phyloP scores from a whole-genome alignment of 2,797 vertebrate genomes.

The Ciconia nigra region DNA sequence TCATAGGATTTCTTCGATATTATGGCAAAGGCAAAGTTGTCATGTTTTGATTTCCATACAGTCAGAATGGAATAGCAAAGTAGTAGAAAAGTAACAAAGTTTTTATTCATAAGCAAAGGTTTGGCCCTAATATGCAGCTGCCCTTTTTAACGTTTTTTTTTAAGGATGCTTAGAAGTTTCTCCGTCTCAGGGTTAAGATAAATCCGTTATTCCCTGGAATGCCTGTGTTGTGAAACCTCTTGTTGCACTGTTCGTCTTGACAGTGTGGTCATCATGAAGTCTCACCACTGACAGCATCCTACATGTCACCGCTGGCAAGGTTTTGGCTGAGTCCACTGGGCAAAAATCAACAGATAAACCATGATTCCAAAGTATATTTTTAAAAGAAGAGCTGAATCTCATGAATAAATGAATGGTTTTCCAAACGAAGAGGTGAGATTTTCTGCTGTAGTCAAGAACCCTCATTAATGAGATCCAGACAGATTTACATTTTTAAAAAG shows the following conservation, averaged over 20 bases:
- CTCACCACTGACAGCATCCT: not conserved
- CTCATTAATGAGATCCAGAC: slow-evolving; percentile 31
- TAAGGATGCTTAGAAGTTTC: not conserved
- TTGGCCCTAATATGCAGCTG: not conserved
- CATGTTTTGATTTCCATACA: not conserved
- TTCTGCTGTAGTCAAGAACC: not conserved
- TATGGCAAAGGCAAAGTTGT: not conserved
- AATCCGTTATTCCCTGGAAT: not conserved
- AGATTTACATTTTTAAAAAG: slow-evolving; percentile 11
- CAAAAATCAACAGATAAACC: not conserved
- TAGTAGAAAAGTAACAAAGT: not conserved
- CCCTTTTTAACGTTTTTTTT: not conserved
- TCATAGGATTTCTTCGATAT: not conserved
- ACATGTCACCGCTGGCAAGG: not conserved
- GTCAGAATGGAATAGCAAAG: not conserved
- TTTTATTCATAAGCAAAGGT: not conserved
- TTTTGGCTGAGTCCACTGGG: not conserved
- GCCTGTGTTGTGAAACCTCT: not conserved
- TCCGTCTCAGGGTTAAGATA: not conserved
- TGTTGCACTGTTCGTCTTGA: not conserved
- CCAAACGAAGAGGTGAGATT: not conserved
- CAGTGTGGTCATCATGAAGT: not conserved
- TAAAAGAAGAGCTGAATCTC: not conserved
- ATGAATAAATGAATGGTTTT: not conserved
- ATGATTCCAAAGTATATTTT: not conserved